phyloP scores from a whole-genome alignment of 1,140 invertebrate species.

The Brachionus manjavacas region DNA sequence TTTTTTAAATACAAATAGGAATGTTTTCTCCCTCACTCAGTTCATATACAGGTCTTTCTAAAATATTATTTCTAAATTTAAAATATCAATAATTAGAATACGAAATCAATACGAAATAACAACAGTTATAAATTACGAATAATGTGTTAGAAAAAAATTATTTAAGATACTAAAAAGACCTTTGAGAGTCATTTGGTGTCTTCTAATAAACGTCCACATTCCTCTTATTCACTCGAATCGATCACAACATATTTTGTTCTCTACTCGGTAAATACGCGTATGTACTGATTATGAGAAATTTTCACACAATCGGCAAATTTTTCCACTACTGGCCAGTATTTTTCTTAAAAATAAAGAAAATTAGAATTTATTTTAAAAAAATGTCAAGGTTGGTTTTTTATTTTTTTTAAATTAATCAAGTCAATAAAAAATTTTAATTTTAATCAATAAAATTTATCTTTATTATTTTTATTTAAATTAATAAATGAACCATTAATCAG shows the following conservation, averaged over 20 bases:
- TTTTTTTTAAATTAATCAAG: too few relatives aligned
- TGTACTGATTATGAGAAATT: constrained; percentile 25
- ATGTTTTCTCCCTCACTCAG: neutral
- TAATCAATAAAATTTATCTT: too few relatives aligned
- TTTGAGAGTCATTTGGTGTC: neutral
- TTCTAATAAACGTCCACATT: neutral
- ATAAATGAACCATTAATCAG: too few relatives aligned
- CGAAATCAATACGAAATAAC: neutral
- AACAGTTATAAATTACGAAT: neutral
- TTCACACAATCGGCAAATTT: neutral
- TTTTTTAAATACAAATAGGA: neutral
- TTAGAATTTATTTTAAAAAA: neutral
- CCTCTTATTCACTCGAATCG: neutral
- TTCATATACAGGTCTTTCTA: neutral
- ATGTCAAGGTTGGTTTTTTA: too few relatives aligned
- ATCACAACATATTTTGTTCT: neutral
- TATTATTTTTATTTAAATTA: too few relatives aligned
- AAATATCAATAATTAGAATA: neutral
- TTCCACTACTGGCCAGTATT: neutral
- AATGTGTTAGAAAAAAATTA: neutral
- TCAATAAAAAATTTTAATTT: too few relatives aligned
- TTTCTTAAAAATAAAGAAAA: neutral
- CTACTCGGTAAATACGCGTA: neutral
- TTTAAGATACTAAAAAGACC: neutral
- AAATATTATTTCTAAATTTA: neutral